phyloP scores from a whole-genome alignment of 2,888 invertebrate species.

The Lochmaea crataegi region DNA sequence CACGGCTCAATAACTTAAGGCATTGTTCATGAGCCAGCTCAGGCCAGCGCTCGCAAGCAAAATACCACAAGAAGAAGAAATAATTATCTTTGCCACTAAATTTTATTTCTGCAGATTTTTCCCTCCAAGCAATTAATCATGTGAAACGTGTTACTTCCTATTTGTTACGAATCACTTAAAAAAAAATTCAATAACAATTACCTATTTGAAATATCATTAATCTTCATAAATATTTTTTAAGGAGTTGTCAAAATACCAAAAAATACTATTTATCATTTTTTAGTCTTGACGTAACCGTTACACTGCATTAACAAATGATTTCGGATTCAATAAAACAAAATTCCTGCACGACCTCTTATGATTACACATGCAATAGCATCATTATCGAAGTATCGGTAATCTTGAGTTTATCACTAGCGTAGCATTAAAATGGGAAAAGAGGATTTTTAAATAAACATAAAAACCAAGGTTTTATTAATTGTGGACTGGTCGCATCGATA shows the following conservation, averaged over 20 bases:
- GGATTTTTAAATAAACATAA: neutral
- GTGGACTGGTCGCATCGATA: too few species aligned
- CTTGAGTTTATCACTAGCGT: conserved; percentile 11
- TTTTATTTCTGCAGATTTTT: too few species aligned
- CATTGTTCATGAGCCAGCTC: neutral
- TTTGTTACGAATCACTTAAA: neutral
- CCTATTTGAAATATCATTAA: conserved; percentile 20
- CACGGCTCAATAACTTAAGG: neutral
- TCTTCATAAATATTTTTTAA: conserved; percentile 17
- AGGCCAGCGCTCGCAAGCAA: neutral
- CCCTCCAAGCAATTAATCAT: neutral
- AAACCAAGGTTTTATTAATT: neutral
- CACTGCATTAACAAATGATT: conserved; percentile 21
- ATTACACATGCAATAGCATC: conserved; percentile 35
- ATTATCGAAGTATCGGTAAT: conserved; percentile 25
- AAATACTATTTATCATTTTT: conserved; percentile 25
- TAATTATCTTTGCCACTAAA: neutral
- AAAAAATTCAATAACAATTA: neutral
- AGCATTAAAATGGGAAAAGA: neutral
- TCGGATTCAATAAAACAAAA: conserved; percentile 29
- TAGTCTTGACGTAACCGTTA: conserved; percentile 29
- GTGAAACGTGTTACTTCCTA: neutral
- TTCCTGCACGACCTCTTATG: conserved; percentile 30
- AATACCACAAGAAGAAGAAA: neutral
- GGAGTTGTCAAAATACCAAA: neutral